Evolutionary conservation across 2,797 vertebrate species (phyloP).

Genomic region (Danio choprae): DNA sequence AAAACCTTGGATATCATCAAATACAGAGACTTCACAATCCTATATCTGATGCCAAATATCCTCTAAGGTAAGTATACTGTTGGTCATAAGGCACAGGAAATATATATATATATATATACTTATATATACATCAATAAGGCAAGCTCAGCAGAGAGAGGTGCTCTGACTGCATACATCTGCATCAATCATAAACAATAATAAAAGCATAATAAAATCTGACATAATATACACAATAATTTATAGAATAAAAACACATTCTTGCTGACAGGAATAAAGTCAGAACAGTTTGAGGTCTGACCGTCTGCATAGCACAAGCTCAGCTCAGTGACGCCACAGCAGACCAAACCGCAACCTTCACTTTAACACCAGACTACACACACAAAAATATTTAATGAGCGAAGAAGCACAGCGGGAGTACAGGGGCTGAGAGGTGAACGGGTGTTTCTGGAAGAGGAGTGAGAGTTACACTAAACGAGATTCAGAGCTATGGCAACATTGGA

Average conservation of each 20-base stretch:
- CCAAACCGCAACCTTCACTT: constrained; percentile 17
- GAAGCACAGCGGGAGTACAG: background rate
- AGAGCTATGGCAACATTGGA: background rate
- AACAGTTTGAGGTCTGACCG: constrained; percentile 19
- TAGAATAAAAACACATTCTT: constrained; percentile 39
- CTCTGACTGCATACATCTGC: constrained; percentile 5
- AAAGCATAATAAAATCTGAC: constrained; percentile 29
- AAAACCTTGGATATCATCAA: constrained; percentile 6
- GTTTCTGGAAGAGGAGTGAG: constrained; percentile 10
- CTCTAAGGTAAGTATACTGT: constrained; percentile 27
- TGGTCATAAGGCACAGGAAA: constrained; percentile 44
- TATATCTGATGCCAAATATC: constrained; percentile 27
- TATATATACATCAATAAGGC: constrained; percentile 41
- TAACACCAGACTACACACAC: constrained; percentile 11
- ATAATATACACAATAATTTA: constrained; percentile 45
- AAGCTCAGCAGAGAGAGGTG: constrained; percentile 15
- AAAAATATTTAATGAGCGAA: background rate
- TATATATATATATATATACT: constrained; percentile 27
- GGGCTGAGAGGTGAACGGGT: constrained; percentile 8
- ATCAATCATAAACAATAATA: constrained; percentile 6
- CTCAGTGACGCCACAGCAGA: constrained; percentile 14
- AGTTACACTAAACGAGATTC: background rate
- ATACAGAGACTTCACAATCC: constrained; percentile 20
- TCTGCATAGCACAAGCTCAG: constrained; percentile 18
- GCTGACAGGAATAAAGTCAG: constrained; percentile 7